A percentile compares a stretch with the other conserved stretches of the same genome.
Conservation (phyloP, 1,140 invertebrate species). For the Cherax quadricarinatus region DNA sequence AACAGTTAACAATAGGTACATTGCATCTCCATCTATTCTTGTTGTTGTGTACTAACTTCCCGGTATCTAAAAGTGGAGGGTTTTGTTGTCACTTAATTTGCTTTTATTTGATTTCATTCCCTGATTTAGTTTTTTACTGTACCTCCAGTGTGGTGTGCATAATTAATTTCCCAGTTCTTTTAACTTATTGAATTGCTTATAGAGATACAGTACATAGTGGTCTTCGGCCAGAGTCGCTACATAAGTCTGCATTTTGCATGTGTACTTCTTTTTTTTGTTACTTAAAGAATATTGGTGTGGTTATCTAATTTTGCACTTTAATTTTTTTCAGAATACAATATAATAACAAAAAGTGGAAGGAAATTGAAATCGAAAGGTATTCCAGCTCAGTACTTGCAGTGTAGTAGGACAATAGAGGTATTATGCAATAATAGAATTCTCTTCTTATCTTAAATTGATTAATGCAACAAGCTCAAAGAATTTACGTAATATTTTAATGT, state of each 20-base stretch:
- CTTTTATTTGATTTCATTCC: background rate
- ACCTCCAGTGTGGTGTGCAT: too few relatives aligned
- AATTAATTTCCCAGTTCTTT: background rate
- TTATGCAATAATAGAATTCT: background rate
- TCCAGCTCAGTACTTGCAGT: background rate
- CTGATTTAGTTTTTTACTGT: too few relatives aligned
- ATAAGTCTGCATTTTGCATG: too few relatives aligned
- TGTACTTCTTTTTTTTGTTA: background rate
- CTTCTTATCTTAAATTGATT: background rate
- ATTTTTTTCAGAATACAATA: slow-evolving; percentile 48
- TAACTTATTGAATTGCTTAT: background rate
- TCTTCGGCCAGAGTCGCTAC: background rate
- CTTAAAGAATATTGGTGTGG: background rate
- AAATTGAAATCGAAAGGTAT: slow-evolving; percentile 48
- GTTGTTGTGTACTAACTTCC: background rate
- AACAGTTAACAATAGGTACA: too few relatives aligned
- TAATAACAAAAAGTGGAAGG: slow-evolving; percentile 33
- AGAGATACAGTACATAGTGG: too few relatives aligned
- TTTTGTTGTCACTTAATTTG: too few relatives aligned
- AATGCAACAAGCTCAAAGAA: too few relatives aligned
- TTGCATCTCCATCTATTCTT: background rate
- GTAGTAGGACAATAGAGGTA: background rate
- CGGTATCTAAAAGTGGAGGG: background rate
- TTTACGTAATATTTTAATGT: too few relatives aligned
- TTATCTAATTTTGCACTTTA: slow-evolving; percentile 14